Base-by-base conservation (phyloP, 2,797 vertebrate genomes). In the Helostoma temminkii region DNA sequence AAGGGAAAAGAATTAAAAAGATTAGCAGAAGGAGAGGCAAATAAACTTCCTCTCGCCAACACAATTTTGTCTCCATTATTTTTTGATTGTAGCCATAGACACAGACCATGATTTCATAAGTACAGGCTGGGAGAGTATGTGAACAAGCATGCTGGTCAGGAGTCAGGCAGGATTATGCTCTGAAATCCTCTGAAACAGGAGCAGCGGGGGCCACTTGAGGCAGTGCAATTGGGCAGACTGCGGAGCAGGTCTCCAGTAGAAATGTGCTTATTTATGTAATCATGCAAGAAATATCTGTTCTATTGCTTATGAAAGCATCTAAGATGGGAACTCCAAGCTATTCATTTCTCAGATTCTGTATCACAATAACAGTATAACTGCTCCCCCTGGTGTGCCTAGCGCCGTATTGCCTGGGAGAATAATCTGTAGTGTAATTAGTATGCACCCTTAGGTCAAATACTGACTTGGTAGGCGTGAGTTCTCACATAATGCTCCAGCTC, bases 341-440 rank as follows among this genome's bases (percentile, higher is more conserved):
- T 37, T 50, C 57, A 66, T 72, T 61, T 50, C 64, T 76, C 45
- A 32, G 57, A 78, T 79, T 83, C 49, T n/a, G 55, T n/a, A 71
- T 78, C 70, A 92, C 80, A 94, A 92, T 87, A 91, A 81, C 90
- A 93, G 94, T 93, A 93, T 95, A 94, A 95, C 92, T 97, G 96
- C 97, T 95, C 97, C 97, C 97, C 96, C 98, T 98, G 95, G 96
- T 97, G 98, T 92, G 83, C 87, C 87, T 71, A 73, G 60, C 70
- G 59, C 78, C 80, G 73, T 83, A 92, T 84, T 90, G 90, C 89
- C 88, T 87, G 78, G 54, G 79, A 90, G 85, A 76, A 83, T 80
- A 74, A 83, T 83, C 60, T 65, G 41, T 8, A 19, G 67, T 15
- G 61, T 83, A 82, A 89, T 90, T 85, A 87, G 84, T 54, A 82